Conservation (phyloP, 2,888 invertebrate species). For the Eupithecia vulgata region DNA sequence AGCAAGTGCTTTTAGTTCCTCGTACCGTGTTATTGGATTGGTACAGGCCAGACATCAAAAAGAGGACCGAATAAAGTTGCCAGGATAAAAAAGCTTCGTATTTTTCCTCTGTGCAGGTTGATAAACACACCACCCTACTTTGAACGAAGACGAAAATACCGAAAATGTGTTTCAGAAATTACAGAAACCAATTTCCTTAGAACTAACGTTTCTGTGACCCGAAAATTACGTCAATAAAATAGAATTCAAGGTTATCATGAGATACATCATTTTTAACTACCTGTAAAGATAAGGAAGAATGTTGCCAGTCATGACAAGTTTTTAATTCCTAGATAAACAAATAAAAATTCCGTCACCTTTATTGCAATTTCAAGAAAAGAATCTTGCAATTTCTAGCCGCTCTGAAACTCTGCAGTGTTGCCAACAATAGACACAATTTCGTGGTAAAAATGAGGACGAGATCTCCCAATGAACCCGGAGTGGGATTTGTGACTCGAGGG, state of each 20-base stretch:
- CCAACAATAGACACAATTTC: slow-evolving; percentile 15
- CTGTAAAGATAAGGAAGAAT: neutral
- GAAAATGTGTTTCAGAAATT: neutral
- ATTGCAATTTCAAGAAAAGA: neutral
- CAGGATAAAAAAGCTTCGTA: neutral
- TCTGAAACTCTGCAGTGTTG: neutral
- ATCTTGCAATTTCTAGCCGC: neutral
- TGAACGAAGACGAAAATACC: neutral
- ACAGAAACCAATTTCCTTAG: neutral
- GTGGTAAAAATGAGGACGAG: slow-evolving; percentile 12
- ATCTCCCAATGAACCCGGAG: slow-evolving; percentile 17
- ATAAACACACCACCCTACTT: neutral
- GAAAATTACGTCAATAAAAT: neutral
- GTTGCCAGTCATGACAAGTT: neutral
- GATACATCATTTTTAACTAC: neutral
- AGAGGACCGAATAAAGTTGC: neutral
- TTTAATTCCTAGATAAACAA: neutral
- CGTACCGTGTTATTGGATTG: neutral
- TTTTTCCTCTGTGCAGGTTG: neutral
- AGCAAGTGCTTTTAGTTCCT: neutral
- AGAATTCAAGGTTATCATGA: neutral
- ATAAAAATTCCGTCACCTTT: neutral
- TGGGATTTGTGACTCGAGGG: slow-evolving; percentile 14
- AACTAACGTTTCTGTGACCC: neutral
- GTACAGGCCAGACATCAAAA: neutral